Base-by-base conservation (phyloP, 1,140 invertebrate species). In the Archegozetes longisetosus region DNA sequence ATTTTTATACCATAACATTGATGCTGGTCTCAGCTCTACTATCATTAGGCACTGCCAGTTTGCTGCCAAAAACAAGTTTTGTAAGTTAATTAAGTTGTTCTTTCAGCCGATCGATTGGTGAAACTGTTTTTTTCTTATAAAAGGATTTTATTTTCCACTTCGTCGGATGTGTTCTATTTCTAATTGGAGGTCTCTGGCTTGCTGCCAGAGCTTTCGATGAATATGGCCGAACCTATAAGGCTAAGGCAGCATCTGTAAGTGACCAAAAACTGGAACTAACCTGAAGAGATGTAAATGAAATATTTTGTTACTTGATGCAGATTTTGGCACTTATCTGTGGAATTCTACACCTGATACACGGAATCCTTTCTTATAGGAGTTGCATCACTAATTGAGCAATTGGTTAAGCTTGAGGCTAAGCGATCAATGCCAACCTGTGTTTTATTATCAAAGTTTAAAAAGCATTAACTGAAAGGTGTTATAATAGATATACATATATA, bases 31-130 rank as follows among this genome's bases (percentile, higher is more conserved):
- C 61, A 6, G 58, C 57, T 25, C 24, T 61, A 28, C 52, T 61
- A 20, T 61, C 61, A 46, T 40, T 61, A 23, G 46, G 58, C 17
- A 61, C 59, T 26, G 61, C 61, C n/a, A 61, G 24, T 9, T 40
- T 61, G 9, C 22, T 61, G 17, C 61, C 61, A 3, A 61, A 61
- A 25, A 62, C 56, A 25, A 57, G 40, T 20, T 61, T 61, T 61
- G 61, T 53, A 53, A 53, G 51, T 49, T 20, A 20, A n/a, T n/a
- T n/a, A n/a, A n/a, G n/a, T n/a, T n/a, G n/a, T n/a, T n/a, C n/a
- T n/a, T n/a, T n/a, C n/a, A n/a, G n/a, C n/a, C n/a, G n/a, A n/a
- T n/a, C n/a, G n/a, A n/a, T n/a, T n/a, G n/a, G n/a, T n/a, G n/a
- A n/a, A n/a, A n/a, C n/a, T n/a, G n/a, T n/a, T n/a, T n/a, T n/a